These are phyloP conservation scores for Drosophila santomea DNA, from an alignment of 1,140 invertebrate genomes.

Conservation along the genomic window DNA sequence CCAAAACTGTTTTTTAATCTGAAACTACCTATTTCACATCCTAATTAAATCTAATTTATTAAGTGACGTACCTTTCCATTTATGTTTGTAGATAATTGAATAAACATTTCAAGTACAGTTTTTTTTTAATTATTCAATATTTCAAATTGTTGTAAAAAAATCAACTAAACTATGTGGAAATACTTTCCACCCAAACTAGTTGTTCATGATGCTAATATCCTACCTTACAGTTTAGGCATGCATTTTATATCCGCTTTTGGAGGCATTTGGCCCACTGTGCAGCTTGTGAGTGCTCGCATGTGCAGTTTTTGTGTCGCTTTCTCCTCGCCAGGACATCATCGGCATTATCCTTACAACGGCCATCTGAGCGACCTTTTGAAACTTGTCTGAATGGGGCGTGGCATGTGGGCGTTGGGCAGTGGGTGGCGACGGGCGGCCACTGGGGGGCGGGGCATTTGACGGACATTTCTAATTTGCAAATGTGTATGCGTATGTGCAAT, in stretches of 20 bases:
- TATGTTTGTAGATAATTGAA: too few species aligned
- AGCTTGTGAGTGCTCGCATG: constrained; percentile 9
- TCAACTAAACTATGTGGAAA: too few species aligned
- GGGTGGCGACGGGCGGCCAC: background rate
- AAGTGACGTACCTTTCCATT: too few species aligned
- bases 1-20: background rate
- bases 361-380: constrained; percentile 64
- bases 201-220: too few species aligned
- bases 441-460: constrained; percentile 47
- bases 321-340: constrained; percentile 62
- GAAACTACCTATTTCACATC: background rate
- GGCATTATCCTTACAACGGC: constrained; percentile 74
- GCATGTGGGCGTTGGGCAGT: background rate
- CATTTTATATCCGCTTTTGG: background rate
- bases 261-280: constrained; percentile 27
- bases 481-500: constrained; percentile 42
- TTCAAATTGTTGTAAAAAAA: background rate
- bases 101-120: too few species aligned
- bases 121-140: background rate
- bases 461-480: constrained; percentile 84
- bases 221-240: background rate
- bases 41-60: too few species aligned
- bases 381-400: constrained; percentile 39
- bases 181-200: too few species aligned
- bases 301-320: constrained; percentile 34